These are phyloP conservation scores for Numenius arquata DNA, from an alignment of 2,113 vertebrate species.

Conservation along the genomic window DNA sequence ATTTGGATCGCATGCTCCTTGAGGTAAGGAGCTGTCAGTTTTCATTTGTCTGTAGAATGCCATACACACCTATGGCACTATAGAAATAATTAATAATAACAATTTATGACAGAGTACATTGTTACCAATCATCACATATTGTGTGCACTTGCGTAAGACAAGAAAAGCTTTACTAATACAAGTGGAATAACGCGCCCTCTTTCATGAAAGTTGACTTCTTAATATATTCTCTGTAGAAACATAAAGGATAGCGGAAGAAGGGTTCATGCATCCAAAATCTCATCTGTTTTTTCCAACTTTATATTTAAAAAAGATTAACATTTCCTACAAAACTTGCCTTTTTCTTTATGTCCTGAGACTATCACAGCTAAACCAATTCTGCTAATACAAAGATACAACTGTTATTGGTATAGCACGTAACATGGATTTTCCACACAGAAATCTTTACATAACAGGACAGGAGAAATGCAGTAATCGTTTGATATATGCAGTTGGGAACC, in stretches of 20 bases:
- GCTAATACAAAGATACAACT: background rate
- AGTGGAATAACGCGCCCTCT: background rate
- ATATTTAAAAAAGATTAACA: background rate
- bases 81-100: conserved; percentile 34
- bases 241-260: background rate
- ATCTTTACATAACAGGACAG: background rate
- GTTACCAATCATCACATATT: background rate
- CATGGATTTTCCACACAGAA: background rate
- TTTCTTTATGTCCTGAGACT: background rate
- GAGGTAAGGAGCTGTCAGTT: background rate
- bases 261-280: background rate
- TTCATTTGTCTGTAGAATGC: background rate
- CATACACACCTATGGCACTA: background rate
- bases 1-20: background rate
- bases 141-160: background rate
- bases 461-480: background rate
- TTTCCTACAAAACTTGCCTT: background rate
- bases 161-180: background rate
- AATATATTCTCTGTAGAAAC: background rate
- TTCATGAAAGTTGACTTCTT: background rate
- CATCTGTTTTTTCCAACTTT: background rate
- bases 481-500: background rate
- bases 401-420: background rate
- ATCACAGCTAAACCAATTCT: background rate
- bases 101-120: conserved; percentile 14